These are phyloP conservation scores for Cylloceria caligata DNA, from an alignment of 2,888 invertebrate genomes.

Conservation along the genomic window DNA sequence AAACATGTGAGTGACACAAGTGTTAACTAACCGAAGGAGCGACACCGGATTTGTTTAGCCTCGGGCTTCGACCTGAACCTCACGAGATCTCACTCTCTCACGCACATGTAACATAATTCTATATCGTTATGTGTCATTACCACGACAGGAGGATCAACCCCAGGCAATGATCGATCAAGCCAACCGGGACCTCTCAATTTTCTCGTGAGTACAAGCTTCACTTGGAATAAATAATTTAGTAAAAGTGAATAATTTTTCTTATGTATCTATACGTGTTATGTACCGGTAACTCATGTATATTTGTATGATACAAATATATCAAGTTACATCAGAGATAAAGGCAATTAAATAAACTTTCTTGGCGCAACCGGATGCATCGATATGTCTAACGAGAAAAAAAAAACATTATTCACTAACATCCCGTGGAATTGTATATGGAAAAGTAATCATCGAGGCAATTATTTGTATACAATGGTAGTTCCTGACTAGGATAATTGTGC, in stretches of 20 bases:
- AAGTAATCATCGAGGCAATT: slow-evolving; percentile 6
- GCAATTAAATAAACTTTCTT: slow-evolving; percentile 37
- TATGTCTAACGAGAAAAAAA: slow-evolving; percentile 13
- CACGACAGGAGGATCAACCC: slow-evolving; percentile 6
- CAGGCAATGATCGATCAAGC: slow-evolving; percentile 22
- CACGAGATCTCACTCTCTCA: slow-evolving; percentile 17
- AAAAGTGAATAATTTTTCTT: background rate
- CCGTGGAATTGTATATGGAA: background rate
- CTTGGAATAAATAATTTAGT: slow-evolving; percentile 16
- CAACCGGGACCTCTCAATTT: slow-evolving; percentile 50
- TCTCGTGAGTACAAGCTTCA: slow-evolving; percentile 32
- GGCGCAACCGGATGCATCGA: slow-evolving; percentile 42
- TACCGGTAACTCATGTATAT: background rate
- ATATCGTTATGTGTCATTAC: slow-evolving; percentile 50
- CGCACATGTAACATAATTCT: slow-evolving; percentile 40
- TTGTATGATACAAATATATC: background rate
- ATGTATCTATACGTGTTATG: background rate
- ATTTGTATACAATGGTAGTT: background rate
- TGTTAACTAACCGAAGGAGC: background rate
- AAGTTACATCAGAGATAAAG: slow-evolving; percentile 28
- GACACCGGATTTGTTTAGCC: slow-evolving; percentile 44
- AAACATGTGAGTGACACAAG: background rate
- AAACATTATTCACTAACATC: slow-evolving; percentile 5
- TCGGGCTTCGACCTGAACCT: slow-evolving; percentile 50
- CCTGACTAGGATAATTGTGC: background rate